These are phyloP conservation scores for Nothura maculosa DNA, from an alignment of 2,797 vertebrate species.

Conservation along the genomic window DNA sequence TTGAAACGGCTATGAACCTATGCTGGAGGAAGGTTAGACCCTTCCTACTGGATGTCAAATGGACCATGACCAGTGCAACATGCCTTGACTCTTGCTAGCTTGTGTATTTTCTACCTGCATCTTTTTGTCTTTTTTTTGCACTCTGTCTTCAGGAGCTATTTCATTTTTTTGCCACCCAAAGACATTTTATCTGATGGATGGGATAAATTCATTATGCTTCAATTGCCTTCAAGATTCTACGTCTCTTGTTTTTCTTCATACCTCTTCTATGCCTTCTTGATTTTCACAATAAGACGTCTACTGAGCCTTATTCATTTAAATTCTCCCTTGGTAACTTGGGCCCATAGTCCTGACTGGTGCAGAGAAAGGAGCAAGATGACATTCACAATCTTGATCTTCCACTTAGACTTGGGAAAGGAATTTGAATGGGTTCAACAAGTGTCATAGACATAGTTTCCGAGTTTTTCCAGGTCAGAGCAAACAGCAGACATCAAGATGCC, in stretches of 20 bases:
- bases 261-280: neutral
- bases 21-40: neutral
- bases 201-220: neutral
- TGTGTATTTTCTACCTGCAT: neutral
- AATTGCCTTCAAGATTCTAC: neutral
- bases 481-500: neutral
- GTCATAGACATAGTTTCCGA: neutral
- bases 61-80: rapidly evolving
- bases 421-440: neutral
- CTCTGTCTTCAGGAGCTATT: neutral
- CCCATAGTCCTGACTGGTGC: neutral
- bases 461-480: neutral
- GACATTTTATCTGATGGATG: neutral
- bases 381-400: neutral
- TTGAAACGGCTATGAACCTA: neutral
- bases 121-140: neutral
- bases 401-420: neutral
- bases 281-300: neutral
- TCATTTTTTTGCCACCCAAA: neutral
- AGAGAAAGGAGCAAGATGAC: neutral
- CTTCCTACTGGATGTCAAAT: neutral
- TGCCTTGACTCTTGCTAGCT: neutral
- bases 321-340: neutral
- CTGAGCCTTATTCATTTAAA: rapidly evolving
- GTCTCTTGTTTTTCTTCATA: neutral